Evolutionary conservation across 2,888 invertebrate species (phyloP).

Genomic region (Hymenopus coronatus): DNA sequence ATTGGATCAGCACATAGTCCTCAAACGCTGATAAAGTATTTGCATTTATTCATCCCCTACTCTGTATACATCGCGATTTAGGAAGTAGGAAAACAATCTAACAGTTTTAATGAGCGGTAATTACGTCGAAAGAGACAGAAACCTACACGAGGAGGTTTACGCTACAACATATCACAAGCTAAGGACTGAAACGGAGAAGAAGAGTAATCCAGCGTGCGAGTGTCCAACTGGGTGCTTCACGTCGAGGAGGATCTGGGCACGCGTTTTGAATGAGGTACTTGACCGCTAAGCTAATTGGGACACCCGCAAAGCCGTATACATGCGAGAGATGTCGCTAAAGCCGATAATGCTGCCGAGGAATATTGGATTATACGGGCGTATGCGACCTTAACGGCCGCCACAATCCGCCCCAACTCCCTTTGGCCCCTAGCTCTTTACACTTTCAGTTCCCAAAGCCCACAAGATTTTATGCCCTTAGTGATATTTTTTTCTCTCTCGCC

Average conservation of each 20-base stretch:
- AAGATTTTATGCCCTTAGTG: neutral
- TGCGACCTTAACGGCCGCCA: constrained; percentile 1
- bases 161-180: neutral
- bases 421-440: neutral
- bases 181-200: neutral
- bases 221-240: neutral
- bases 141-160: neutral
- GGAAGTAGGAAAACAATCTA: too few species aligned
- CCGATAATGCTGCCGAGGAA: constrained; percentile 10
- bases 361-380: constrained; percentile 11
- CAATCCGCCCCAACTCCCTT: neutral
- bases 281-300: constrained; percentile 10
- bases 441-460: neutral
- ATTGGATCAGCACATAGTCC: too few species aligned
- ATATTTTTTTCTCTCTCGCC: neutral
- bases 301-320: constrained; percentile 17
- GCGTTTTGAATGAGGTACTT: constrained; percentile 2
- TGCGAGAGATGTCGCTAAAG: constrained; percentile 7
- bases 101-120: too few species aligned
- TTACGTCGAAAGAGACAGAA: too few species aligned
- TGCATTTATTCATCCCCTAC: too few species aligned
- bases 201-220: neutral
- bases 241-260: neutral
- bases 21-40: too few species aligned
- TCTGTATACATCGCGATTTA: too few species aligned